These are phyloP conservation scores for Pampusana beccarii DNA, from an alignment of 2,113 vertebrate species.

Conservation along the genomic window DNA sequence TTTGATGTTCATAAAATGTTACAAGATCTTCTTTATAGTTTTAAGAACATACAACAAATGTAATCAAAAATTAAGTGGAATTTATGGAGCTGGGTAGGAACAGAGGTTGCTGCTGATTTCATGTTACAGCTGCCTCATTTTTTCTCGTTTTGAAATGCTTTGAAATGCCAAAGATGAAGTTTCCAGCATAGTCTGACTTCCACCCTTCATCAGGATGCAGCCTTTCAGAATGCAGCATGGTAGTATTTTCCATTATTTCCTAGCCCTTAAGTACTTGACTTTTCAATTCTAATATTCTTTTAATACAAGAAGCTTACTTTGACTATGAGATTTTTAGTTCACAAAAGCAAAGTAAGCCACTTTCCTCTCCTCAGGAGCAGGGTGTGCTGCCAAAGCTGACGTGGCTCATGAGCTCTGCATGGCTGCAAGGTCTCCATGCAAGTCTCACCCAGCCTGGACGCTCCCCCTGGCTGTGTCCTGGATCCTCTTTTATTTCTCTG, in stretches of 20 bases:
- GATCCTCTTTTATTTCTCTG: background rate
- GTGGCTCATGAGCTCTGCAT: accelerated
- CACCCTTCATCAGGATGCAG: accelerated
- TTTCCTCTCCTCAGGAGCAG: background rate
- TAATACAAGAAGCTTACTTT: background rate
- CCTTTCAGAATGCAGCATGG: background rate
- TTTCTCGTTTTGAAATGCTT: background rate
- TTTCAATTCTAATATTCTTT: background rate
- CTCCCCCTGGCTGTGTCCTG: background rate
- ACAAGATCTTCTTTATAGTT: background rate
- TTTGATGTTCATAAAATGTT: slow-evolving; percentile 27
- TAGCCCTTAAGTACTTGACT: background rate
- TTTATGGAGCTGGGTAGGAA: background rate
- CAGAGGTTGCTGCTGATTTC: background rate
- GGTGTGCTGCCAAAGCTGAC: accelerated
- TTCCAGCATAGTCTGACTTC: background rate
- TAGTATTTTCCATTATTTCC: background rate
- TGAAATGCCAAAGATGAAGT: background rate
- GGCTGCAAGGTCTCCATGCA: background rate
- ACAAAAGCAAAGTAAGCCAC: background rate
- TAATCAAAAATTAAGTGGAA: background rate
- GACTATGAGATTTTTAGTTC: background rate
- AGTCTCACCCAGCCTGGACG: background rate
- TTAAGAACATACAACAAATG: background rate
- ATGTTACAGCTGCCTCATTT: background rate